phyloP scores from a whole-genome alignment of 2,888 invertebrate species.

The Neria commutata region DNA sequence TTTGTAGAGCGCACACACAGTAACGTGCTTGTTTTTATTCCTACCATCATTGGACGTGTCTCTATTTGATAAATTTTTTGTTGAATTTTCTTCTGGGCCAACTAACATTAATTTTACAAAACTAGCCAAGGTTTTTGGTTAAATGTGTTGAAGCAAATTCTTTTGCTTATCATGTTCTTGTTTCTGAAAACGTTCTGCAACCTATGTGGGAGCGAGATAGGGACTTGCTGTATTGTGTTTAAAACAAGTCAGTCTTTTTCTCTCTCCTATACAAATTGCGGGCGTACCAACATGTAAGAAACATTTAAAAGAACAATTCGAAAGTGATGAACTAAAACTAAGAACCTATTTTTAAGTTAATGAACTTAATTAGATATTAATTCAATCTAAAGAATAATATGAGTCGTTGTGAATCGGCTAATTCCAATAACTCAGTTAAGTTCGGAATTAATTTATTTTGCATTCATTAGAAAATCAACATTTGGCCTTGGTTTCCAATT shows the following conservation, averaged over 20 bases:
- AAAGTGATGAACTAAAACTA: slow-evolving; percentile 6
- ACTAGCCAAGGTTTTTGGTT: too few relatives aligned
- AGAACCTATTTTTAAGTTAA: too few relatives aligned
- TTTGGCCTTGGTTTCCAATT: too few relatives aligned
- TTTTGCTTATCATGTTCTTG: background rate
- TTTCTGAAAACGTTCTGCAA: slow-evolving; percentile 56
- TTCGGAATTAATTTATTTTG: too few relatives aligned
- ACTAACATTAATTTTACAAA: background rate
- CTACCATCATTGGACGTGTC: slow-evolving; percentile 14
- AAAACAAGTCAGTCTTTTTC: slow-evolving; percentile 63
- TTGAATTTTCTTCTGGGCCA: slow-evolving; percentile 1
- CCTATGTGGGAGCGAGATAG: slow-evolving; percentile 64
- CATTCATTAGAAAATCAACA: too few relatives aligned
- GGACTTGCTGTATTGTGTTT: slow-evolving; percentile 61
- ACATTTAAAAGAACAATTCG: slow-evolving; percentile 12
- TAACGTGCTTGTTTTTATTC: too few relatives aligned
- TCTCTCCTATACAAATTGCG: slow-evolving; percentile 64
- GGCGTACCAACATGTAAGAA: slow-evolving; percentile 56
- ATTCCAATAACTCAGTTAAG: too few relatives aligned
- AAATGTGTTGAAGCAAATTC: background rate
- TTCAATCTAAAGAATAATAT: too few relatives aligned
- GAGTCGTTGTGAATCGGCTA: too few relatives aligned
- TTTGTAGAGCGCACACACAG: too few relatives aligned
- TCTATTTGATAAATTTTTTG: background rate
- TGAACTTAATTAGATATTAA: too few relatives aligned